Evolutionary conservation across 2,113 vertebrate species (phyloP), one percentile per base, ranked within the genome.

Genomic region (Zosterops hypoxanthus): DNA sequence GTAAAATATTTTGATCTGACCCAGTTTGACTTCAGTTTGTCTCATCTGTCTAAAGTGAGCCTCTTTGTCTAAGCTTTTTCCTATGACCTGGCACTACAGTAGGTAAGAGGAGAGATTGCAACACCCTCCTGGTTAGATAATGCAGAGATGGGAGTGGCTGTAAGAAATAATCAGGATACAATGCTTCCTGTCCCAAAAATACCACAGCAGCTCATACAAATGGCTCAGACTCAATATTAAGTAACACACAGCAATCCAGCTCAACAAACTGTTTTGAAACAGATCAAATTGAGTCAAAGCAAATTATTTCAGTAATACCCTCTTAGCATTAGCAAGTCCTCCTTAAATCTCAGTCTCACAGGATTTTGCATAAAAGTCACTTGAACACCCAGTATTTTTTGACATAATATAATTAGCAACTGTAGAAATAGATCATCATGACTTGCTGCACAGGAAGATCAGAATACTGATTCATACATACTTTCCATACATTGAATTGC

Each of bases 351-450:
- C 75, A 91, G 25, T 71, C 86, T 82, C 68, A 60, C 76, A 49
- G 57, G 90, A 86, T 75, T 73, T 93, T 71, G 69, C 56, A 75
- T 49, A 75, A 60, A 95, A 96, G 88, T 96, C 92, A 92, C 86
- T 93, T 93, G 60, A 94, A 91, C 86, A 86, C 53, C 25, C 82
- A 90, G 72, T 90, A 73, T 55, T 94, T 96, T 94, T 94, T 92
- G 90, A 88, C 86, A 60, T 86, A 94, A 88, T 94, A 93, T 90
- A 96, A 96, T 96, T 95, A 96, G 95, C 76, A 91, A 95, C 77
- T 65, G 65, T 95, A 94, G 90, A 93, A 96, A 96, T 83, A 95
- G 90, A 96, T 92, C 88, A 94, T 94, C 72, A 93, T 94, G 90
- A 96, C 82, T 96, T 94, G 80, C 85, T 83, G 80, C 86, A 93